Conservation (phyloP, 2,888 invertebrate species). For the Polydrusus cervinus region DNA sequence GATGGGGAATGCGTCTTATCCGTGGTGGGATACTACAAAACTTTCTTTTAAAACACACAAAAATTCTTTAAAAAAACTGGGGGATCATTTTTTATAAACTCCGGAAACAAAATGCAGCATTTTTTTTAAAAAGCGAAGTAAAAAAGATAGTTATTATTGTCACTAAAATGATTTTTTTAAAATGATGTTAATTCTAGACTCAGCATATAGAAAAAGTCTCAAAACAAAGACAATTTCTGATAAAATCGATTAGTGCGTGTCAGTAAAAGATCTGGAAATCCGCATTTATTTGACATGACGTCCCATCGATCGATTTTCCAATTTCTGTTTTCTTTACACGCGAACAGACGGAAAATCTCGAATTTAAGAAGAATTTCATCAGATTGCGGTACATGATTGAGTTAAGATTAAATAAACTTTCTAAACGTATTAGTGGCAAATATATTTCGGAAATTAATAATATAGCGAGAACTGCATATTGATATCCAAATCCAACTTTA, state of each 20-base stretch:
- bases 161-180: no score
- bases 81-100: no score
- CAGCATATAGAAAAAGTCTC: neutral
- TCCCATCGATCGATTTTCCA: conserved; percentile 8
- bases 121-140: no score
- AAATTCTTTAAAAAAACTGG: no score
- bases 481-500: no score
- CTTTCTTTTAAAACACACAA: no score
- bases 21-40: no score
- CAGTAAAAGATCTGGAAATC: conserved; percentile 2
- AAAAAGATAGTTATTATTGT: no score
- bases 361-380: conserved; percentile 38
- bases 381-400: conserved; percentile 28
- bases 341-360: conserved; percentile 29
- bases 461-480: no score
- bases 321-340: conserved; percentile 22
- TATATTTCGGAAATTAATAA: neutral
- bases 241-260: neutral
- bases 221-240: conserved; percentile 7
- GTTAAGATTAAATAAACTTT: conserved; percentile 38
- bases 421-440: neutral
- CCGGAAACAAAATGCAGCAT: no score
- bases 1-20: no score
- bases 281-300: conserved; percentile 14
- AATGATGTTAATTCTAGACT: no score